A percentile compares a stretch with the other conserved stretches of the same genome.
phyloP scores from a whole-genome alignment of 2,113 vertebrate species.

The Anoplopoma fimbria region DNA sequence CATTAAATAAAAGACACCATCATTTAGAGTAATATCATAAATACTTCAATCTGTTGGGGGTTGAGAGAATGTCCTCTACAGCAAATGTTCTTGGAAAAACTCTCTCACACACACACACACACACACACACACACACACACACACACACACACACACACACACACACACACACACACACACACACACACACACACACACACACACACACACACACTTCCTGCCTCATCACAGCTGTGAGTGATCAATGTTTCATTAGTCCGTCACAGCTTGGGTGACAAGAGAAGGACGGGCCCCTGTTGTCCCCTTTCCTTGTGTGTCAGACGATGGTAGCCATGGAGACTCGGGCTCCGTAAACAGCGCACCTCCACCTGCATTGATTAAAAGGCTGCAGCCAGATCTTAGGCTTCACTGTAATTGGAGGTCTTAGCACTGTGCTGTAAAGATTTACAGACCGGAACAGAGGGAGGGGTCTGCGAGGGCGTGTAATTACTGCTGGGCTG shows the following conservation, averaged over 20 bases:
- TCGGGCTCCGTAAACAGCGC: constrained; percentile 49
- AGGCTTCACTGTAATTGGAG: constrained; percentile 55
- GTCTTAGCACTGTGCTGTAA: constrained; percentile 44
- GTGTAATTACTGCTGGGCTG: background rate
- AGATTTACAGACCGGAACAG: constrained; percentile 29
- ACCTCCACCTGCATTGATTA: constrained; percentile 69
- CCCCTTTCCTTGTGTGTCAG: constrained; percentile 60
- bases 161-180: constrained; percentile 16
- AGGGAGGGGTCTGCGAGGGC: background rate
- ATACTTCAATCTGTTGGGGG: constrained; percentile 8
- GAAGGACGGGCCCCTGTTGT: constrained; percentile 56
- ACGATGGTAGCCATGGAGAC: constrained; percentile 77
- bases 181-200: constrained; percentile 1
- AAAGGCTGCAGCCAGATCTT: constrained; percentile 58
- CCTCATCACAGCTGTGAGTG: constrained; percentile 53
- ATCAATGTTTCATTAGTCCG: constrained; percentile 82
- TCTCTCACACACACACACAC: constrained; percentile 1
- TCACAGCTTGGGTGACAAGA: constrained; percentile 76
- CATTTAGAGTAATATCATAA: constrained; percentile 15
- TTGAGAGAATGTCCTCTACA: background rate
- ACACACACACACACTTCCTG: constrained; percentile 13
- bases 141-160: background rate
- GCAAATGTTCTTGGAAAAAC: constrained; percentile 4
- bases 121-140: constrained; percentile 12
- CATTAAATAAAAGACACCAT: background rate